Base-by-base conservation (phyloP, 2,888 invertebrate genomes). In the Polymixis flavicincta region DNA sequence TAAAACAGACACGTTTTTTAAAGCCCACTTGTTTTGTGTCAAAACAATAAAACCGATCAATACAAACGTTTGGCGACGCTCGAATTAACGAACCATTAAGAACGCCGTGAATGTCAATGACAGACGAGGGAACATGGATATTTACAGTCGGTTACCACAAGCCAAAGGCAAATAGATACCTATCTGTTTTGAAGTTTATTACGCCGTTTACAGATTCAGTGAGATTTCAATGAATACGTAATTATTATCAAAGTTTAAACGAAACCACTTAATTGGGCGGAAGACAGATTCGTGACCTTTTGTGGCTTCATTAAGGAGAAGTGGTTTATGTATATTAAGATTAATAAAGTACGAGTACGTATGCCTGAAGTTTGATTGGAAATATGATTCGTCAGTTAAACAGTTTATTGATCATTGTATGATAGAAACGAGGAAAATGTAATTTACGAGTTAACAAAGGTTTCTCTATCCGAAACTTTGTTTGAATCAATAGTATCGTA, bases 71-170 rank as follows among this genome's bases (percentile, higher is more conserved):
- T 90, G 84, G 88, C 89, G 87, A 87, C 83, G 88, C 90, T 88
- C 89, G 90, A 93, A 92, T 93, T 93, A 94, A 92, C 91, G 93
- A 92, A 93, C 92, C 92, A 91, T 93, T 92, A 90, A 87, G 86
- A 88, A 88, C 86, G 87, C 87, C 89, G 90, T 91, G 91, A 93
- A 92, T 93, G 92, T 90, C 93, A 93, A 89, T 89, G 91, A 89
- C 91, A 91, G 90, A 87, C 85, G 74, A 85, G 83, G 85, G 88
- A 89, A 90, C 90, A 89, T 89, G 88, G 90, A 91, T 92, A 92
- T 92, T 92, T 87, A 87, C 87, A 85, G 80, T 79, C 89, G 83
- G 85, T 89, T 84, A 89, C 89, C 88, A 80, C 88, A 84, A 88
- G 83, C 78, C 82, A 84, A 76, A 80, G 50, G 79, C 79, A 82